phyloP scores from a whole-genome alignment of 2,797 vertebrate species.

The Alauda arvensis region DNA sequence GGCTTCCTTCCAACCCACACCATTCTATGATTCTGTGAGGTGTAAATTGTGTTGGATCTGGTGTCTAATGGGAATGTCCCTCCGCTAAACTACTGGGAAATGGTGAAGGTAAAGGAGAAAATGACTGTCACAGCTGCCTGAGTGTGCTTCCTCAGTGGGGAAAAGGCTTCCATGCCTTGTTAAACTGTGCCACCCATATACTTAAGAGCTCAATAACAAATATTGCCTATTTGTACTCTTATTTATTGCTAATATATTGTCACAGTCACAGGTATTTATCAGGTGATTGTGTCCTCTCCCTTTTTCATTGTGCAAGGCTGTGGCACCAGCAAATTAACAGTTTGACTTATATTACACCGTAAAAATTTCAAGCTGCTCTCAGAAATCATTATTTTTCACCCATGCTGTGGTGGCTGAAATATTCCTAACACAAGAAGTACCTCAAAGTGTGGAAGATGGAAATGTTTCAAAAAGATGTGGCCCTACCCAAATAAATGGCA shows the following conservation, averaged over 20 bases:
- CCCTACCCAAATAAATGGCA: fast-evolving
- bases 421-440: background rate
- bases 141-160: background rate
- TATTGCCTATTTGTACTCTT: background rate
- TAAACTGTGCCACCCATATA: background rate
- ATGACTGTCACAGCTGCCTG: fast-evolving
- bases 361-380: background rate
- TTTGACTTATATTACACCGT: background rate
- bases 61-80: background rate
- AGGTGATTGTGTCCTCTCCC: background rate
- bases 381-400: background rate
- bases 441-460: background rate
- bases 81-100: background rate
- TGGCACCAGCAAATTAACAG: background rate
- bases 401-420: background rate
- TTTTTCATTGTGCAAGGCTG: background rate
- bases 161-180: background rate
- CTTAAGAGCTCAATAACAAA: background rate
- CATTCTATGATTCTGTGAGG: background rate
- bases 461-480: background rate
- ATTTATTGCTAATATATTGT: background rate
- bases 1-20: background rate
- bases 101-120: background rate
- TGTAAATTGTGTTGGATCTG: fast-evolving
- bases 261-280: background rate